A percentile compares a stretch with the other conserved stretches of the same genome.
phyloP scores from a whole-genome alignment of 2,113 vertebrate genomes.

The Corynorhinus townsendii region DNA sequence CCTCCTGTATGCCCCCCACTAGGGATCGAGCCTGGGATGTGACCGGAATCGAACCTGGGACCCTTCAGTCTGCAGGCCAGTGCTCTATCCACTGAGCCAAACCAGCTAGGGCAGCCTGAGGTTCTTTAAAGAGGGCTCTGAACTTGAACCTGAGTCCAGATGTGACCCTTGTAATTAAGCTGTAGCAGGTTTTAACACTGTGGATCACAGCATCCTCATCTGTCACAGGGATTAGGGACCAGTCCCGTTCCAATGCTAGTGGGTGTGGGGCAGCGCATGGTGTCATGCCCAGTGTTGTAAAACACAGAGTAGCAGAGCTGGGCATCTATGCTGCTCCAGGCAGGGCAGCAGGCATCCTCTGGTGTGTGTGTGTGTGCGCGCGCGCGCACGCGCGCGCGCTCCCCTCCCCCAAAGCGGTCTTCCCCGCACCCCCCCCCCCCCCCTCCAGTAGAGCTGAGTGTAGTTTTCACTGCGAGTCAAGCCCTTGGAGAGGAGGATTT shows the following conservation, averaged over 20 bases:
- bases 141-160: background rate
- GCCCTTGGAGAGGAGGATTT: background rate
- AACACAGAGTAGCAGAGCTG: background rate
- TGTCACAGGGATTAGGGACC: background rate
- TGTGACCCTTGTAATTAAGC: background rate
- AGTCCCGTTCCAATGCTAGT: background rate
- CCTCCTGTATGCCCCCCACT: too few relatives aligned
- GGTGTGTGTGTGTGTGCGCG: fast-evolving
- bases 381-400: too few relatives aligned
- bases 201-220: background rate
- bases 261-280: background rate
- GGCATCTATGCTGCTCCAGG: fast-evolving
- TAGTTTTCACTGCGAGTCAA: background rate
- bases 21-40: too few relatives aligned
- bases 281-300: background rate
- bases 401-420: too few relatives aligned
- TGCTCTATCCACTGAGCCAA: too few relatives aligned
- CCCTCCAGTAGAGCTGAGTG: background rate
- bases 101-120: too few relatives aligned
- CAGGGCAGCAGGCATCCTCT: background rate
- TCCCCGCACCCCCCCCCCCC: too few relatives aligned
- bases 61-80: too few relatives aligned
- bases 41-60: too few relatives aligned
- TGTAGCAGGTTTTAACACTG: background rate
- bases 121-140: background rate